Percentiles rank a stretch among this genome's conserved stretches.
These are phyloP conservation scores for Cyphomyrus discorhynchus DNA, from an alignment of 2,113 vertebrate species.

Conservation along the genomic window DNA sequence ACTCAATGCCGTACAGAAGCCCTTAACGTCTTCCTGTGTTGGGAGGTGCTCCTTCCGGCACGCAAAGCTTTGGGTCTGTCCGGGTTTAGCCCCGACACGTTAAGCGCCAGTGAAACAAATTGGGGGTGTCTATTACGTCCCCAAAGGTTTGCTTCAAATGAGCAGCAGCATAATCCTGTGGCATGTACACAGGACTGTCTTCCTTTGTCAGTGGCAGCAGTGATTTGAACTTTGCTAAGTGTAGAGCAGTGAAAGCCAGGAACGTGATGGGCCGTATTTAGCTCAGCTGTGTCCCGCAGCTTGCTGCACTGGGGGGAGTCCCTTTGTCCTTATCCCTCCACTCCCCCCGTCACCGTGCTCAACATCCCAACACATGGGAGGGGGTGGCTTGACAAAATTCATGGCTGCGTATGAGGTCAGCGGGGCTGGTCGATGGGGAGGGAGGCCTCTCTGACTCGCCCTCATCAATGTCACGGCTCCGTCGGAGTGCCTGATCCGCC, in stretches of 20 bases:
- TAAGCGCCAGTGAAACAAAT: background rate
- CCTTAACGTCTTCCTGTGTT: background rate
- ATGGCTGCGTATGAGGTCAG: background rate
- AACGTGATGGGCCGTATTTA: background rate
- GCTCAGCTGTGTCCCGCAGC: background rate
- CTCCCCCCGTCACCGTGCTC: background rate
- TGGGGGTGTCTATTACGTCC: background rate
- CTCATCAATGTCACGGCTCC: constrained; percentile 48
- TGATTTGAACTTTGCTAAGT: background rate
- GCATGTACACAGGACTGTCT: background rate
- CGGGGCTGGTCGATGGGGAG: background rate
- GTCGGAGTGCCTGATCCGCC: constrained; percentile 47
- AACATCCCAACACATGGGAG: background rate
- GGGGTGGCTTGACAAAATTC: background rate
- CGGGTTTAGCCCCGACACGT: background rate
- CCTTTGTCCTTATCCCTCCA: background rate
- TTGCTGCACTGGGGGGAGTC: background rate
- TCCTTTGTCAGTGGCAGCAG: too few species aligned
- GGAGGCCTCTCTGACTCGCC: constrained; percentile 17
- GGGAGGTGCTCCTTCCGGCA: background rate
- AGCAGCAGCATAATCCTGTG: background rate
- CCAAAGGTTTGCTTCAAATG: background rate
- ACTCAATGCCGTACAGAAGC: background rate
- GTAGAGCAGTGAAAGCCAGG: background rate
- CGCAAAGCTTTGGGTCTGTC: background rate